These are phyloP conservation scores for Hemibagrus wyckioides DNA, from an alignment of 2,113 vertebrate species.

Conservation along the genomic window DNA sequence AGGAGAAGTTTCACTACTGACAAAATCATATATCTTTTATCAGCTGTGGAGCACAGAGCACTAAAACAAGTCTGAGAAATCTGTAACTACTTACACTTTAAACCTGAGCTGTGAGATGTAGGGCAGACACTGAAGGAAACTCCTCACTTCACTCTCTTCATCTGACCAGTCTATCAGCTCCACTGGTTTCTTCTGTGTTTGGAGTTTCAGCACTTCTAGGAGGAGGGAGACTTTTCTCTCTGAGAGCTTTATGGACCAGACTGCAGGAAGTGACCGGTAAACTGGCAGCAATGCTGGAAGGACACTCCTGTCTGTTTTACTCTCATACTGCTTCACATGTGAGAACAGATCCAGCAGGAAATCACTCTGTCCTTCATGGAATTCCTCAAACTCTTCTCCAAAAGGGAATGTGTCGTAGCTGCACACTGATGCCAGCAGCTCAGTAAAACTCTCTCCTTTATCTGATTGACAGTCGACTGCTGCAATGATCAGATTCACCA, in stretches of 20 bases:
- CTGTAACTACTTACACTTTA: background rate
- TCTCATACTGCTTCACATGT: constrained; percentile 34
- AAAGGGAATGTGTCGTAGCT: no score
- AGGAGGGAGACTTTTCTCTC: constrained; percentile 40
- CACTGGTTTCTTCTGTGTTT: constrained; percentile 19
- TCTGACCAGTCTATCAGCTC: constrained; percentile 3
- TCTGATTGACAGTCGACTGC: constrained; percentile 28
- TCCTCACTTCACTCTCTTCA: constrained; percentile 30
- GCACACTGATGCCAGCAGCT: no score
- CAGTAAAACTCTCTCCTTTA: constrained; percentile 29
- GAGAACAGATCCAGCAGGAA: constrained; percentile 47
- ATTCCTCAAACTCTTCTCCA: no score
- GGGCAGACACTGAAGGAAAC: constrained; percentile 27
- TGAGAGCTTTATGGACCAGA: constrained; percentile 26
- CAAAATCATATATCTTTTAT: no score
- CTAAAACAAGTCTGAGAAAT: no score
- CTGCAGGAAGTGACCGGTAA: constrained; percentile 5
- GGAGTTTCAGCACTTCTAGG: constrained; percentile 35
- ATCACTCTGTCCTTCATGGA: background rate
- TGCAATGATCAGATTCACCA: background rate
- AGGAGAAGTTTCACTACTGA: no score
- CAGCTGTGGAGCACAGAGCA: no score
- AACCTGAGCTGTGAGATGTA: constrained; percentile 46
- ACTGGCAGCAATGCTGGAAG: constrained; percentile 21
- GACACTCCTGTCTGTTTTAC: background rate